These are phyloP conservation scores for Anas bernieri DNA, from an alignment of 2,797 vertebrate genomes.

Conservation along the genomic window DNA sequence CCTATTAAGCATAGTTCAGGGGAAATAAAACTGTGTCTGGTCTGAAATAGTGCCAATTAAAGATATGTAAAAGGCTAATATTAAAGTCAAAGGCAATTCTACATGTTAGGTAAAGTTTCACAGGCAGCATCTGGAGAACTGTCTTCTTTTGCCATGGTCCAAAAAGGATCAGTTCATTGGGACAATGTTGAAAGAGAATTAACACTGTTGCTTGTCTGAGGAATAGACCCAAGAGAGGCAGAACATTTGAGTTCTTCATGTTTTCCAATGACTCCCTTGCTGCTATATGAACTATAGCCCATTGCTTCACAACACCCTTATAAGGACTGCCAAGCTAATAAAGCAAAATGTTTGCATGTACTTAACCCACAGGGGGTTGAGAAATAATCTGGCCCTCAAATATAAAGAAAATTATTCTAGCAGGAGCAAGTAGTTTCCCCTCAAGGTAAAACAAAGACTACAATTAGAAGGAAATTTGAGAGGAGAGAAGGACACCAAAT, in stretches of 20 bases:
- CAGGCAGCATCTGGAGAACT: not conserved
- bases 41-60: not conserved
- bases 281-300: not conserved
- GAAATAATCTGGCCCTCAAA: constrained; percentile 15
- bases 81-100: not conserved
- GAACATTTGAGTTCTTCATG: not conserved
- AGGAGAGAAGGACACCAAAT: not conserved
- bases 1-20: not conserved
- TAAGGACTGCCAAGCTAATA: constrained; percentile 11
- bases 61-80: not conserved
- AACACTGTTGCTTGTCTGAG: not conserved
- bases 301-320: not conserved
- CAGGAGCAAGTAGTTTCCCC: constrained; percentile 4
- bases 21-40: not conserved
- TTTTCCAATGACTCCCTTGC: not conserved
- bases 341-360: constrained; percentile 40
- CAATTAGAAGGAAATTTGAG: not conserved
- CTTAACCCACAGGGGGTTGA: constrained; percentile 8
- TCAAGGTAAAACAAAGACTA: constrained; percentile 45
- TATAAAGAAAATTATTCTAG: constrained; percentile 38
- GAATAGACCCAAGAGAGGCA: not conserved
- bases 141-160: not conserved
- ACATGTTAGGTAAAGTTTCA: not conserved
- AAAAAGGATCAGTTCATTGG: not conserved
- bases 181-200: not conserved